phyloP scores from a whole-genome alignment of 2,797 vertebrate species.

The Myotis planiceps region DNA sequence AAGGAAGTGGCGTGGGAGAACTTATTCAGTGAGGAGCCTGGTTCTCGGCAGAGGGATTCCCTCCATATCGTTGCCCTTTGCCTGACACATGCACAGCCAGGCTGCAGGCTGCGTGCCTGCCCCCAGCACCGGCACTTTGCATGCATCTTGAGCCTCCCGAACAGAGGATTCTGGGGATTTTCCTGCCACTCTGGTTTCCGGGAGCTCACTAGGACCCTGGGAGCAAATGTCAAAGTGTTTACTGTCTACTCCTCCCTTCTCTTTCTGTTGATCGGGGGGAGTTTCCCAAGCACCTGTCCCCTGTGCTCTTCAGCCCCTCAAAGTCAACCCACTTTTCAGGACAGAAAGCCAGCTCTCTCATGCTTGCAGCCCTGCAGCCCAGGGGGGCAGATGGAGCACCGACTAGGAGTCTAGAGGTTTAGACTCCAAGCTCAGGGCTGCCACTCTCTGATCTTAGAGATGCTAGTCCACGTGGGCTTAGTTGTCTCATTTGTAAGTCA shows the following conservation, averaged over 20 bases:
- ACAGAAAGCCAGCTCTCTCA: background rate
- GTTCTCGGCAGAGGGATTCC: conserved; percentile 44
- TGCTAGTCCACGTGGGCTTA: background rate
- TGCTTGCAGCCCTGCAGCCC: background rate
- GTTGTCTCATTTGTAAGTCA: background rate
- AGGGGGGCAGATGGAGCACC: background rate
- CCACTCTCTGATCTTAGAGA: background rate
- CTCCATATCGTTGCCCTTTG: background rate
- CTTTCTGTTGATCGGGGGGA: background rate
- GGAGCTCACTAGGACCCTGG: background rate
- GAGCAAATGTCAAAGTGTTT: conserved; percentile 22
- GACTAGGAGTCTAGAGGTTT: background rate
- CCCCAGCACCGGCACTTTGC: background rate
- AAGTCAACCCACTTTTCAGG: background rate
- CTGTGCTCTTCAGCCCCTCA: background rate
- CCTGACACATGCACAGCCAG: conserved; percentile 29
- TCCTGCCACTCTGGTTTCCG: conserved; percentile 1
- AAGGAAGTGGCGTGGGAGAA: conserved; percentile 26
- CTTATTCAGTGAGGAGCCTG: background rate
- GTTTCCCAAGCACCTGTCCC: background rate
- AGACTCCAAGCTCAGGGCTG: background rate
- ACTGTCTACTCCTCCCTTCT: background rate
- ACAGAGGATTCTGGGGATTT: background rate
- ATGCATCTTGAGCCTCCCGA: background rate
- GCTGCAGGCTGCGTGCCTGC: background rate